Evolutionary conservation across 2,888 invertebrate genomes (phyloP), one percentile per base, ranked within the genome.

Genomic region (Dolichopus griseipennis): DNA sequence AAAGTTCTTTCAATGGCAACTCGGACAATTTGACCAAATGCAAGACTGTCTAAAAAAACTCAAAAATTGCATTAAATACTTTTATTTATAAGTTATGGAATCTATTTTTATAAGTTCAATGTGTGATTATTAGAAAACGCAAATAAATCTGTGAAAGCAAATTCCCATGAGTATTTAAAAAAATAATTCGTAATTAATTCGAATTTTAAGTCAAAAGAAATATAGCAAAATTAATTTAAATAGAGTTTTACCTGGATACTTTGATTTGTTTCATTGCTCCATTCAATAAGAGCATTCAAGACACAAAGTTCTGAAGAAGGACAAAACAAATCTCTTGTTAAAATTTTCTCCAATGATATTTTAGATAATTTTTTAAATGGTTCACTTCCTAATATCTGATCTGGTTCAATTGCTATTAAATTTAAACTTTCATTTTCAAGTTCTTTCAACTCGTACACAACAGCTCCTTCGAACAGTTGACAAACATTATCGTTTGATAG

Each of bases 291-390:
- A 0, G 95, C 93, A 75, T 88, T 85, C 83, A 99, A 99, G 73
- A 99, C 97, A 75, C 96, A 92, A 61, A 94, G 93, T 83, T 99
- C 99, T 0, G 92, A 90, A 0, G 95, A 97, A 83, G 93, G 3
- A 27, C 27, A 98, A 83, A 99, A 98, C 9, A 97, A 97, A 81
- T 98, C 94, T 66, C 97, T 85, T 66, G 89, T 87, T 43, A 99
- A 84, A 10, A 99, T 85, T 77, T 94, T 92, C 76, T 90, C 88
- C 67, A 99, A 81, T 0, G 95, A 80, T 72, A 80, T 80, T 79
- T 91, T 88, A 65, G 96, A 95, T 15, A 97, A 83, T 75, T 88
- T 87, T 37, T 91, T 82, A 79, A 97, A 96, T 5, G 90, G 87
- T 71, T 95, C 92, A 74, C 93, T 92, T 69, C 87, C 84, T 65